phyloP scores from a whole-genome alignment of 2,888 invertebrate genomes.

The Drosophila rubida region DNA sequence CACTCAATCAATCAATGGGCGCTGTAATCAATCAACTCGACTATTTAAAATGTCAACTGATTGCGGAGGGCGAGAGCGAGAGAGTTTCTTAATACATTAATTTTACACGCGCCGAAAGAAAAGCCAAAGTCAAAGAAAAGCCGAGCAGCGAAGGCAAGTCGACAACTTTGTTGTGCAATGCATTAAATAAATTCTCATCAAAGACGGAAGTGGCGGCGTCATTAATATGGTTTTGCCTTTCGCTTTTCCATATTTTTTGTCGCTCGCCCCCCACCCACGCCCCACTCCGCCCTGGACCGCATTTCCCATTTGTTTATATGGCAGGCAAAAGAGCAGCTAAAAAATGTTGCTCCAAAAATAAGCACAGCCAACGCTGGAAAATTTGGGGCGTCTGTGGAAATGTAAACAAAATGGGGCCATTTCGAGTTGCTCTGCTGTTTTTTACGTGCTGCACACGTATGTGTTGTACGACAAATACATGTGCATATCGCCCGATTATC shows the following conservation, averaged over 20 bases:
- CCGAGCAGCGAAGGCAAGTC: conserved; percentile 12
- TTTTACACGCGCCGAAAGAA: conserved; percentile 24
- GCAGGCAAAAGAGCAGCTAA: conserved; percentile 25
- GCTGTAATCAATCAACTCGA: conserved; percentile 71
- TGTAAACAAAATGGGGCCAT: conserved; percentile 68
- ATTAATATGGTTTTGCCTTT: conserved; percentile 50
- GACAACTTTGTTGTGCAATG: conserved; percentile 41
- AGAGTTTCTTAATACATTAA: conserved; percentile 49
- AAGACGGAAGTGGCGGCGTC: conserved; percentile 59
- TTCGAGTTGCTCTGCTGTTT: conserved; percentile 32
- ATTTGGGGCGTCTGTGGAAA: conserved; percentile 64
- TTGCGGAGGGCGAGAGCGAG: conserved; percentile 2
- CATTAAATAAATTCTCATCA: conserved; percentile 54
- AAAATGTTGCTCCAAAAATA: conserved; percentile 60
- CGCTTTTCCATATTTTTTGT: conserved; percentile 18
- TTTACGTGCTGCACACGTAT: conserved; percentile 32
- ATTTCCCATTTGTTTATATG: conserved; percentile 54
- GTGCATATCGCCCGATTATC: conserved; percentile 19
- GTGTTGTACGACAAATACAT: conserved; percentile 44
- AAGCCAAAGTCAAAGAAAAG: conserved; percentile 2
- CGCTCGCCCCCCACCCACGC: conserved; percentile 1
- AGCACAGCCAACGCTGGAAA: conserved; percentile 52
- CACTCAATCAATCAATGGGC: conserved; percentile 61
- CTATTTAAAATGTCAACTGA: conserved; percentile 67
- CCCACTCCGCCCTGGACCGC: conserved; percentile 21